Evolutionary conservation across 2,888 invertebrate species (phyloP).

Genomic region (Cyclophora punctaria): DNA sequence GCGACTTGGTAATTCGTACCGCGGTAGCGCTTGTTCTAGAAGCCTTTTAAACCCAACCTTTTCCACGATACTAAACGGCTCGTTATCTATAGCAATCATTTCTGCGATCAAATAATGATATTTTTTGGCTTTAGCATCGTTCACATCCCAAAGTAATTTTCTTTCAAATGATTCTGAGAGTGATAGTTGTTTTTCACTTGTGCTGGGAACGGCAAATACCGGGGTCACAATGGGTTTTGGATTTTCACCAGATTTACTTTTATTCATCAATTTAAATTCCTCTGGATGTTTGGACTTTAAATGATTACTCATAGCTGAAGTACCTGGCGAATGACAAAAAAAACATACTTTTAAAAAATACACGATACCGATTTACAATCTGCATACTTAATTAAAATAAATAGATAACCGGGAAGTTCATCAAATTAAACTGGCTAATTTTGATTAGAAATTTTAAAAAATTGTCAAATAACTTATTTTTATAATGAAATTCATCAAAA

Average conservation of each 20-base stretch:
- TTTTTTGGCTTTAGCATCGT: conserved; percentile 24
- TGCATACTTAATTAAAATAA: no score
- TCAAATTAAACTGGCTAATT: no score
- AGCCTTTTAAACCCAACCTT: conserved; percentile 25
- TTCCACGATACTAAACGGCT: conserved; percentile 29
- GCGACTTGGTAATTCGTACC: conserved; percentile 22
- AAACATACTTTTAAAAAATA: no score
- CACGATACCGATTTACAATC: no score
- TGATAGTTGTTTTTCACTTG: no score
- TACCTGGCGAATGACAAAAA: conserved; percentile 2
- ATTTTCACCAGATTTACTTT: background rate
- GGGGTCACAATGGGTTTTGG: no score
- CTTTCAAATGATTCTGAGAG: no score
- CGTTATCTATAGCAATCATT: conserved; percentile 35
- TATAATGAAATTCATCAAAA: no score
- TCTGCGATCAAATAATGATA: conserved; percentile 32
- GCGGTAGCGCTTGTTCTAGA: conserved; percentile 20
- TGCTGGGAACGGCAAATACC: no score
- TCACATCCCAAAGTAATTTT: conserved; percentile 5
- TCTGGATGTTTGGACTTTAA: conserved; percentile 10
- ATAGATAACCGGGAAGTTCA: no score
- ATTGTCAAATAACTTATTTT: no score
- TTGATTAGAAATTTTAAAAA: no score
- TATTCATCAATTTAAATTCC: background rate
- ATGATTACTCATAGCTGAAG: conserved; percentile 15